These are phyloP conservation scores for Gnathonemus longibarbis DNA, from an alignment of 2,113 vertebrate genomes.

Conservation along the genomic window DNA sequence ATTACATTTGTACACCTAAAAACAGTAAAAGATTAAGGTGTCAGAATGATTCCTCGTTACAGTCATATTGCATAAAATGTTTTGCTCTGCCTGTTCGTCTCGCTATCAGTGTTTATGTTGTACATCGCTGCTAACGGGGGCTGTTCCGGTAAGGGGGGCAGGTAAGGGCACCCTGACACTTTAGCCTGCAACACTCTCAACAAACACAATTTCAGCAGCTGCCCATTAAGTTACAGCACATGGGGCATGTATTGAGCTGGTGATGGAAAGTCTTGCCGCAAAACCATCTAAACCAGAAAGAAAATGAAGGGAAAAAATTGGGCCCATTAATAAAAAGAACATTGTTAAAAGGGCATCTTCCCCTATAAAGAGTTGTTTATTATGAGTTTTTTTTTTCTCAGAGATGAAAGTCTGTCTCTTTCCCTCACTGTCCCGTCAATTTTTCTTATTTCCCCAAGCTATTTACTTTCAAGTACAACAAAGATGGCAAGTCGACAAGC, in stretches of 20 bases:
- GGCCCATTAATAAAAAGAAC: background rate
- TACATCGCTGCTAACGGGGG: background rate
- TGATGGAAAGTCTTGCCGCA: conserved; percentile 33
- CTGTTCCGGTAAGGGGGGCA: background rate
- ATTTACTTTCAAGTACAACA: background rate
- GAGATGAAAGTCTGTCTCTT: conserved; percentile 17
- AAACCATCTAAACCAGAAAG: conserved; percentile 41
- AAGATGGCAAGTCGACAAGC: background rate
- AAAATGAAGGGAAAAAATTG: conserved; percentile 21
- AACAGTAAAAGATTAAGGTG: background rate
- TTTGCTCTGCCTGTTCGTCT: background rate
- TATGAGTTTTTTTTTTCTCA: background rate
- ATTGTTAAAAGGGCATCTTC: background rate
- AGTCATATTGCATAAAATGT: background rate
- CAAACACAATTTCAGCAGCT: conserved; percentile 44
- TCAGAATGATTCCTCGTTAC: background rate
- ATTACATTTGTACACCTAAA: background rate
- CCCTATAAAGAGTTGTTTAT: conserved; percentile 8
- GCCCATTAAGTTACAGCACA: conserved; percentile 38
- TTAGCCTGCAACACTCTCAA: conserved; percentile 14
- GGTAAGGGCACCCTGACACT: background rate
- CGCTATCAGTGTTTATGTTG: background rate
- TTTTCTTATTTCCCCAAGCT: background rate
- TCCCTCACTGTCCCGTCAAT: background rate
- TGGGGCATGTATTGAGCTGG: conserved; percentile 18